Conservation (phyloP, 2,797 vertebrate genomes). For the Neosilurus hyrtlii region DNA sequence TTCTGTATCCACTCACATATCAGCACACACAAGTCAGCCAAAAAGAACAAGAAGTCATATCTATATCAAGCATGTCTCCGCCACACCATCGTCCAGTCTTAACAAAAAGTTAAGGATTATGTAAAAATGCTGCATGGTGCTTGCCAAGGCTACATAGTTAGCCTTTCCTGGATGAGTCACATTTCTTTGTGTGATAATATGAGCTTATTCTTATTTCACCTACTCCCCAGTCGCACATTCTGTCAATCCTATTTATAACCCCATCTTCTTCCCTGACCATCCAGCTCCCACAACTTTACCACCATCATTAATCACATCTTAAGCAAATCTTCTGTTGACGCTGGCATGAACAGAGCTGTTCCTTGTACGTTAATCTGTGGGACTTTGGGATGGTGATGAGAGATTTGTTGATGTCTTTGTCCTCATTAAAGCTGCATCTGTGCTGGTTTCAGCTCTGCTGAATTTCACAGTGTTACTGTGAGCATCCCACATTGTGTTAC, state of each 20-base stretch:
- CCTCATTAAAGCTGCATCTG: constrained; percentile 39
- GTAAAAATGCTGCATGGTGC: constrained; percentile 39
- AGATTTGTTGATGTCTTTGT: constrained; percentile 40
- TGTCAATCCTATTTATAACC: constrained; percentile 32
- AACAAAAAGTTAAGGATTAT: constrained; percentile 43
- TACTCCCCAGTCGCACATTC: constrained; percentile 23
- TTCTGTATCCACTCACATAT: constrained; percentile 17
- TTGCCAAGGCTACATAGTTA: constrained; percentile 44
- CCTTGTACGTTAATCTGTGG: constrained; percentile 20
- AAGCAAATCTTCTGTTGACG: constrained; percentile 31
- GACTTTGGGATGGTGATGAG: constrained; percentile 27
- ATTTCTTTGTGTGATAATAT: constrained; percentile 32
- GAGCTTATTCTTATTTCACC: constrained; percentile 31
- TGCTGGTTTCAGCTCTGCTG: constrained; percentile 22
- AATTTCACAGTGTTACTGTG: constrained; percentile 18
- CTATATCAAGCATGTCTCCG: constrained; percentile 16
- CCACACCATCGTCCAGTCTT: constrained; percentile 24
- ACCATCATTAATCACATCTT: constrained; percentile 31
- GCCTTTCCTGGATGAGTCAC: constrained; percentile 41
- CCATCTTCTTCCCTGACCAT: constrained; percentile 1
- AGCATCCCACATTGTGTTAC: constrained; percentile 32
- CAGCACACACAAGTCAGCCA: constrained; percentile 8
- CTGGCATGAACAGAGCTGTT: constrained; percentile 18
- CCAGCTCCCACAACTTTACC: constrained; percentile 23
- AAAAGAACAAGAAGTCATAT: constrained; percentile 36